Base-by-base conservation (phyloP, 2,797 vertebrate genomes). In the Kryptolebias ocellatus region DNA sequence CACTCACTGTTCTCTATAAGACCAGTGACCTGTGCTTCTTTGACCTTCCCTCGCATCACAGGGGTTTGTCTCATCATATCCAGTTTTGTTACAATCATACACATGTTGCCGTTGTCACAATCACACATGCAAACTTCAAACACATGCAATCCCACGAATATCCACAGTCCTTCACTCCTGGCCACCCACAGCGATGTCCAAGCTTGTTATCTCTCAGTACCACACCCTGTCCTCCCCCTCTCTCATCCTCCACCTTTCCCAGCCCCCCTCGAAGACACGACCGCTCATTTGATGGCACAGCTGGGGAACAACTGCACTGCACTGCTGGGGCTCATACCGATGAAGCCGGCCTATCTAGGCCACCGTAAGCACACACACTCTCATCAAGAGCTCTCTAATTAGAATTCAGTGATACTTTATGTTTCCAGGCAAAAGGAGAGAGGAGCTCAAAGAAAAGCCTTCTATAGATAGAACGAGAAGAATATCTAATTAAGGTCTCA, bases 401-500 rank as follows among this genome's bases (percentile, higher is more conserved):
- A 89, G 87, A 83, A 89, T 89, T 87, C 86, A 84, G 55, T 76
- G 76, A 88, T 90, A 81, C 52, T 76, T 75, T 76, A 78, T 64
- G 66, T 82, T 86, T 86, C 57, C 60, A 77, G 58, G 70, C 74
- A 12, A 67, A 63, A 28, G 42, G 64, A 58, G 63, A 76, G 63
- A 57, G 63, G 46, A 74, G 74, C 73, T 87, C 24, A 70, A 81
- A 80, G 73, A 80, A 79, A 73, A 84, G 52, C 53, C 72, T 72
- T 84, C 79, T 87, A 85, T 84, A 89, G 78, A 90, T 83, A 88
- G 88, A 86, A 76, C 39, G 20, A 80, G 61, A 81, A 84, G 83
- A 90, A 90, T 85, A 83, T 87, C 89, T 91, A 91, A 94, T 92
- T 92, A 93, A 89, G 86, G 76, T 72, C 76, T 90, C 69, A 84